A percentile compares a stretch with the other conserved stretches of the same genome.
Evolutionary conservation across 2,888 invertebrate species (phyloP).

Genomic region (Himalopsyche japonica): DNA sequence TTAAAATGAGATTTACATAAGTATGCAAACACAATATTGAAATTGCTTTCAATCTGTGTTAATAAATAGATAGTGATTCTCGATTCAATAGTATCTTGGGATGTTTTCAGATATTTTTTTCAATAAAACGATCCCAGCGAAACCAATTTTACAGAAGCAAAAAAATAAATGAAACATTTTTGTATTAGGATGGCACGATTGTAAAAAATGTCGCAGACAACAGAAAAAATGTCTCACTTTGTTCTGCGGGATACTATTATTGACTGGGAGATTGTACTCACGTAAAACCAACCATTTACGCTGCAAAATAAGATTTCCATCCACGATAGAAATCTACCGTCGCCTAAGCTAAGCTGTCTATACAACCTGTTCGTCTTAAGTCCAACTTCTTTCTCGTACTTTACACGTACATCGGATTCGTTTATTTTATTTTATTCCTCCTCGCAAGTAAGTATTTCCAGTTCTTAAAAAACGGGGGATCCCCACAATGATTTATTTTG

Average conservation of each 20-base stretch:
- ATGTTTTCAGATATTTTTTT: neutral
- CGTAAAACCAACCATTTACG: slow-evolving; percentile 11
- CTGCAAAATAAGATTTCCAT: slow-evolving; percentile 14
- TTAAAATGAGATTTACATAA: too few species aligned
- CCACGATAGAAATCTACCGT: slow-evolving; percentile 5
- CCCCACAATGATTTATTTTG: slow-evolving; percentile 8
- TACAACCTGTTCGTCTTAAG: slow-evolving; percentile 6
- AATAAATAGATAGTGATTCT: too few species aligned
- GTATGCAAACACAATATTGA: too few species aligned
- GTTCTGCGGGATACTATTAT: neutral
- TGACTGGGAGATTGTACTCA: neutral
- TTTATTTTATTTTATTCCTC: slow-evolving; percentile 9
- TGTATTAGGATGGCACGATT: neutral
- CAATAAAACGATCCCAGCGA: neutral
- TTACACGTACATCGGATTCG: slow-evolving; percentile 5
- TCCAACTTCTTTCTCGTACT: slow-evolving; percentile 3
- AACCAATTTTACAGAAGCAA: neutral
- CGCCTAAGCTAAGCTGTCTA: slow-evolving; percentile 9
- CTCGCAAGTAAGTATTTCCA: slow-evolving; percentile 8
- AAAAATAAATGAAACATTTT: neutral
- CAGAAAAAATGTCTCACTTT: neutral
- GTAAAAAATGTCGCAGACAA: neutral
- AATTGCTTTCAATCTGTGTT: too few species aligned
- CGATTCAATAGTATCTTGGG: neutral
- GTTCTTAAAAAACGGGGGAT: slow-evolving; percentile 7